These are phyloP conservation scores for Zophobas atratus DNA, from an alignment of 1,140 invertebrate genomes.

Conservation along the genomic window DNA sequence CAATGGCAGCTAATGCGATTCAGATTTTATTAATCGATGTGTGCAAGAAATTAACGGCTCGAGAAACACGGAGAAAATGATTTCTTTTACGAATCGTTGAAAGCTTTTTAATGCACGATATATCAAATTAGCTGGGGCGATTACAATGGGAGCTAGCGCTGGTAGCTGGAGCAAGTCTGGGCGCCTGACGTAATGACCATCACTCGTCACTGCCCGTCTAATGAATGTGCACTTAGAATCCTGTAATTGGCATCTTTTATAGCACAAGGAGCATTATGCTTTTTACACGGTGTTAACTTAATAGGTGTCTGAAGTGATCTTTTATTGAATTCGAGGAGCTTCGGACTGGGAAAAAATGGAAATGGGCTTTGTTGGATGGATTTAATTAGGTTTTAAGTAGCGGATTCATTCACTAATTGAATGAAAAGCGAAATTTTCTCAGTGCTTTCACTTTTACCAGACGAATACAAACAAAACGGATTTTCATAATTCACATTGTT, in stretches of 20 bases:
- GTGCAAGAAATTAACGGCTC: not conserved
- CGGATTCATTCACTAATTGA: not conserved
- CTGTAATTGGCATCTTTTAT: constrained; percentile 53
- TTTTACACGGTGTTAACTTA: constrained; percentile 39
- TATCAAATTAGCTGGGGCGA: not conserved
- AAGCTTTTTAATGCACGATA: constrained; percentile 8
- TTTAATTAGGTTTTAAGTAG: constrained; percentile 15
- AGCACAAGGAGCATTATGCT: constrained; percentile 43
- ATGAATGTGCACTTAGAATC: constrained; percentile 51
- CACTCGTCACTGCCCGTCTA: constrained; percentile 46
- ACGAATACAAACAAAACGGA: not conserved
- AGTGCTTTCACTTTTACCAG: constrained; percentile 33
- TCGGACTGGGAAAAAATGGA: constrained; percentile 7
- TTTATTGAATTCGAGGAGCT: constrained; percentile 18
- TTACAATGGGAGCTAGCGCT: constrained; percentile 10
- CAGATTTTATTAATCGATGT: constrained; percentile 41
- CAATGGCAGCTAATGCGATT: constrained; percentile 43
- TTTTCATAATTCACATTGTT: not conserved
- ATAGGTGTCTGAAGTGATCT: constrained; percentile 38
- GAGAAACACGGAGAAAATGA: not conserved
- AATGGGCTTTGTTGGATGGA: not conserved
- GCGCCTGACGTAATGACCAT: constrained; percentile 41
- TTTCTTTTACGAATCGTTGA: not conserved
- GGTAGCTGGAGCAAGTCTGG: constrained; percentile 6
- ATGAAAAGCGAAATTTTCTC: constrained; percentile 46